These are phyloP conservation scores for Sebastes cheni DNA, from an alignment of 2,797 vertebrate species.

Conservation along the genomic window DNA sequence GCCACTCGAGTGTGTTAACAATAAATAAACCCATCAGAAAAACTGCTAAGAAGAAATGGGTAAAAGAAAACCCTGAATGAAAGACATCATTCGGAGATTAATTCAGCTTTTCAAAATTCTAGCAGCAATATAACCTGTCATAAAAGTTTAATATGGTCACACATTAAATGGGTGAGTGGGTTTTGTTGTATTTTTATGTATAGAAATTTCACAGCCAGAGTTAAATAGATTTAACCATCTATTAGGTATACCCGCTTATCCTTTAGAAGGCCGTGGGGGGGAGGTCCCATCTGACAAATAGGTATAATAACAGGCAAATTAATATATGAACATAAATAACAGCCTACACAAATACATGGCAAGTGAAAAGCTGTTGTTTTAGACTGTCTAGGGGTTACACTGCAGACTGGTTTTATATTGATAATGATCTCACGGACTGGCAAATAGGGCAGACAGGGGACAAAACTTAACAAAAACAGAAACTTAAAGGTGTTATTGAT, in stretches of 20 bases:
- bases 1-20: not conserved
- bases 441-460: not conserved
- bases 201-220: not conserved
- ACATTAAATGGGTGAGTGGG: not conserved
- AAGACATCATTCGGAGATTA: not conserved
- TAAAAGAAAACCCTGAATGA: not conserved
- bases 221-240: not conserved
- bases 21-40: not conserved
- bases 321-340: not conserved
- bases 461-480: not conserved
- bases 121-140: not conserved
- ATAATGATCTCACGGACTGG: not conserved
- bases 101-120: not conserved
- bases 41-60: not conserved
- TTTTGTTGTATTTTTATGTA: constrained; percentile 13
- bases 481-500: too few relatives aligned
- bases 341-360: not conserved
- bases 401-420: not conserved
- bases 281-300: not conserved
- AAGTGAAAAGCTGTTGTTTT: not conserved
- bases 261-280: not conserved
- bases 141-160: not conserved
- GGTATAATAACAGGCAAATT: not conserved
- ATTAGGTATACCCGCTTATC: not conserved
- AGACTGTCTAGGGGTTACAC: not conserved